Percentiles rank a stretch among this genome's conserved stretches.
Evolutionary conservation across 2,113 vertebrate genomes (phyloP).

Genomic region (Amblyopsis rosae): DNA sequence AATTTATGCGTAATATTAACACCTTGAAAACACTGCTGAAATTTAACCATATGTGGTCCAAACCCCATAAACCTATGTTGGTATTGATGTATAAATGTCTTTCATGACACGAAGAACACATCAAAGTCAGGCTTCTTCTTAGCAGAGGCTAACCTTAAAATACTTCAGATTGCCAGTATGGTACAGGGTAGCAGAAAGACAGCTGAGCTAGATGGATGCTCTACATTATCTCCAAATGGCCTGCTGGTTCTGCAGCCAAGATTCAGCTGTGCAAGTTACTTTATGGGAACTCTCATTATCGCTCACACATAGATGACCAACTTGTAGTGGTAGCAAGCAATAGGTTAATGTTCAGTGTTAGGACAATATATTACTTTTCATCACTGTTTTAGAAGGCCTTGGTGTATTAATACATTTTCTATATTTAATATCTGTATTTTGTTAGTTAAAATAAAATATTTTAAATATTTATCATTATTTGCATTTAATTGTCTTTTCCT

Average conservation of each 20-base stretch:
- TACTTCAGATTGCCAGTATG: too few relatives aligned
- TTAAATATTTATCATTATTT: too few relatives aligned
- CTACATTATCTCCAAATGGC: slow-evolving; percentile 11
- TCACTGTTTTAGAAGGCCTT: neutral
- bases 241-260: slow-evolving; percentile 11
- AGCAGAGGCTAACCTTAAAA: too few relatives aligned
- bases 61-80: too few relatives aligned
- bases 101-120: too few relatives aligned
- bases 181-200: neutral
- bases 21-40: too few relatives aligned
- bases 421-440: too few relatives aligned
- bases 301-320: slow-evolving; percentile 3
- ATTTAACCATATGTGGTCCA: too few relatives aligned
- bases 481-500: too few relatives aligned
- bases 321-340: neutral
- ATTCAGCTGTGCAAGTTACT: slow-evolving; percentile 5
- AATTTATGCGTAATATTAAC: too few relatives aligned
- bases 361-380: neutral
- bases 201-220: neutral
- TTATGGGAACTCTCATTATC: neutral
- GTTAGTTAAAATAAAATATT: neutral
- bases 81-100: too few relatives aligned
- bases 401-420: neutral
- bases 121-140: too few relatives aligned
- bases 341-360: neutral